Evolutionary conservation across 2,888 invertebrate species (phyloP).

Genomic region (Cerastoderma edule): DNA sequence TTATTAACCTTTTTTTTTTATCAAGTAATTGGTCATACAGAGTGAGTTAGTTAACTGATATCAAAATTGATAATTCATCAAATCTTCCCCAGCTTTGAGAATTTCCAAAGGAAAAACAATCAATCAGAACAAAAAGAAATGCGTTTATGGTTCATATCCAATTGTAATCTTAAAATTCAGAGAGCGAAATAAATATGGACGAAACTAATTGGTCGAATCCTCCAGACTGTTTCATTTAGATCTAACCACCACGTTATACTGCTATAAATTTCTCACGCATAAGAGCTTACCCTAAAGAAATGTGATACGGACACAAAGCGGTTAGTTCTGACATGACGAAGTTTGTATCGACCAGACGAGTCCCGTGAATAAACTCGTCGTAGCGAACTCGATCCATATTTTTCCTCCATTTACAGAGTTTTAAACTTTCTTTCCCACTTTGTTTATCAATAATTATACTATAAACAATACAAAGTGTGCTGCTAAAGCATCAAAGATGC

Average conservation of each 20-base stretch:
- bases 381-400: constrained; percentile 44
- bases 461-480: no score
- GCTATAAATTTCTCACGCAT: neutral
- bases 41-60: no score
- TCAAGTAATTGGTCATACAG: no score
- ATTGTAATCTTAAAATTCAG: neutral
- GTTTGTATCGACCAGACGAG: constrained; percentile 31
- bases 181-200: neutral
- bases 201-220: neutral
- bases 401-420: constrained; percentile 52
- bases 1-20: no score
- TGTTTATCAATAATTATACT: no score
- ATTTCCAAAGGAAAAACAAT: no score
- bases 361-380: constrained; percentile 30
- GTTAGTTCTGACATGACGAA: constrained; percentile 23
- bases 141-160: neutral
- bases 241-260: neutral
- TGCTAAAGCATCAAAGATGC: no score
- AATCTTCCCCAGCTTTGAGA: no score
- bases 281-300: constrained; percentile 50
- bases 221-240: neutral
- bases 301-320: constrained; percentile 43
- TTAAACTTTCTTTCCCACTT: no score
- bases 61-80: no score
- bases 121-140: no score